Evolutionary conservation across 2,113 vertebrate genomes (phyloP), one percentile per base, ranked within the genome.

Genomic region (Macroglossus sobrinus): DNA sequence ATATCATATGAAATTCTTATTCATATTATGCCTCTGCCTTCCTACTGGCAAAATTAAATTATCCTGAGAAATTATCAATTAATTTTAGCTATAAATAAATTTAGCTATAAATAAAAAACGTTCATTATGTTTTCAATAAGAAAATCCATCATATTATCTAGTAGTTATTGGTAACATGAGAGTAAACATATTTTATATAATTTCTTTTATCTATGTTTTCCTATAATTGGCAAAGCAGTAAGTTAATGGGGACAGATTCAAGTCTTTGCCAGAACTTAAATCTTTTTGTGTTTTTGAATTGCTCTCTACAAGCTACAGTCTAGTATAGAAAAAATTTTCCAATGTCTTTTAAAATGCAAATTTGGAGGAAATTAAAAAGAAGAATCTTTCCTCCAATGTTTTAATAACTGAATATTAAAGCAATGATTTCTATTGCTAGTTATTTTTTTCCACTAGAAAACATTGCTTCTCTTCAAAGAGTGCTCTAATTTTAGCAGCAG

Each of bases 401-500:
- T 81, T n/a, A 88, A 57, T 92, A 95, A 63, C 43, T 87, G n/a
- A 84, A 82, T 14, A 94, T 38, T 76, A 89, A 91, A 76, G 72
- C 11, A 94, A 55, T 66, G 22, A 28, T 86, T 92, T 93, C n/a
- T 26, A 50, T 47, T 93, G 72, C 16, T 89, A 61, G n/a, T 12
- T 38, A 19, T 72, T 88, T 57, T 64, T 53, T 47, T 21, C 18
- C 45, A 21, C 24, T n/a, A 22, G 22, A n/a, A 64, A 94, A 66
- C 13, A 95, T 72, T 92, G 38, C 43, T 88, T 91, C 14, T 94
- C 57, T 92, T 91, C 47, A 88, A 95, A 95, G 4, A 28, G 68
- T 55, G 45, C 26, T 92, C 91, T 95, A 91, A 93, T 95, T 97
- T 97, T 97, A 94, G 63, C 68, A 92, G 71, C 66, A 95, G 63